Base-by-base conservation (phyloP, 92 coral and sea anemone genomes). In the Blastomussa wellsi region DNA sequence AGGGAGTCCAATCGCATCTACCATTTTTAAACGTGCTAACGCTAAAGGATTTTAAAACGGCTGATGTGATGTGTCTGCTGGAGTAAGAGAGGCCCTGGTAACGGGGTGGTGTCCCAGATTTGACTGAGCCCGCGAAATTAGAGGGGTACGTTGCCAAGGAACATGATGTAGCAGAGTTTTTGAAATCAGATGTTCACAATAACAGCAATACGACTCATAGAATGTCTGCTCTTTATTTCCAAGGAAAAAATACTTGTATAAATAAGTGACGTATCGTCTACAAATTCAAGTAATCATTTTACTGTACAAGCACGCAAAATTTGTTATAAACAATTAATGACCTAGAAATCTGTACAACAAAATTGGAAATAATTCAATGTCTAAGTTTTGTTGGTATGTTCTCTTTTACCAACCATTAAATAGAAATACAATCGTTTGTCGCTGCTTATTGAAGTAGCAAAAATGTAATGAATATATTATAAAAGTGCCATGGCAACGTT, bases 291-390 rank as follows among this genome's bases (percentile, higher is more conserved):
- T 26, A 76, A 76, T 76, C 32, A 17, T 14, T 38, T 26, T 26
- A n/a, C 79, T 77, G 80, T 77, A 77, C 66, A 77, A 35, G 47
- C 20, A 28, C 22, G 32, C 80, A 77, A 52, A 53, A 76, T 77
- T 77, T 35, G 17, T 52, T 22, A 52, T 17, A 32, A 77, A 77
- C 17, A 77, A 32, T 12, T 53, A 32, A 12, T 31, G 11, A 22
- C 22, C 57, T 74, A 47, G 55, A 77, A 17, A 74, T 31, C 79
- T 77, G 68, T 77, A 53, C 67, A 77, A 47, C 33, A 15, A 6
- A 19, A 20, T 33, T 4, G n/a, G 22, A 32, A n/a, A 32, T 55
- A 77, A 44, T 49, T 77, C 52, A 77, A 17, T 26, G 68, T 62
- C 68, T 62, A 9, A 24, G 55, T 8, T 3, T 49, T 17, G 65